phyloP scores from a whole-genome alignment of 1,140 invertebrate genomes.

The Drosophila serrata region DNA sequence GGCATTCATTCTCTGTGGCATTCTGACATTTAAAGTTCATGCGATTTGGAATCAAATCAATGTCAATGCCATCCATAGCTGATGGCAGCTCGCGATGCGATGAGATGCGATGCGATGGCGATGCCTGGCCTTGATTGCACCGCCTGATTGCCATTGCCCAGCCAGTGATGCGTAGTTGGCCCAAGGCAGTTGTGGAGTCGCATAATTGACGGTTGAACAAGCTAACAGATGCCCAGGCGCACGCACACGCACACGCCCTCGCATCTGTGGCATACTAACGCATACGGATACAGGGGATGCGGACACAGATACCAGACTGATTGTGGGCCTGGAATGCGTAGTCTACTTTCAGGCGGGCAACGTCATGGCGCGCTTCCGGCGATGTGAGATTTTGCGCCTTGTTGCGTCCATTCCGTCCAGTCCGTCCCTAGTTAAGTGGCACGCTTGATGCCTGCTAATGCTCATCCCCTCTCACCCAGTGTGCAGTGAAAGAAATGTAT shows the following conservation, averaged over 20 bases:
- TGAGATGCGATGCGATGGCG: constrained; percentile 18
- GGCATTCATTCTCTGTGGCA: constrained; percentile 12
- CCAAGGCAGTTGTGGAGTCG: constrained; percentile 8
- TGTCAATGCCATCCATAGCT: constrained; percentile 56
- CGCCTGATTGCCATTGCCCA: constrained; percentile 40
- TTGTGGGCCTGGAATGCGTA: constrained; percentile 15
- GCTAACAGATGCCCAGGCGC: neutral
- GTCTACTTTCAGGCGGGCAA: constrained; percentile 47
- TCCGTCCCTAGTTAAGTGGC: constrained; percentile 18
- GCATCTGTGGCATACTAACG: neutral
- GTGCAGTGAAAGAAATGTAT: neutral
- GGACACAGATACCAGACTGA: constrained; percentile 2
- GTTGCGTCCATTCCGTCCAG: constrained; percentile 28
- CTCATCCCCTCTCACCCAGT: neutral
- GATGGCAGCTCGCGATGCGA: constrained; percentile 24
- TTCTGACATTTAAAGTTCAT: constrained; percentile 54
- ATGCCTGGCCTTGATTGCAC: constrained; percentile 37
- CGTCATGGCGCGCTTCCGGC: constrained; percentile 24
- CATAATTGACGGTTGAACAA: constrained; percentile 29
- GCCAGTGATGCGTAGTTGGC: constrained; percentile 23
- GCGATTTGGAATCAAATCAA: constrained; percentile 65
- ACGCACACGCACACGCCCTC: constrained; percentile 9
- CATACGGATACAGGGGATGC: neutral
- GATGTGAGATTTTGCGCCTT: constrained; percentile 13
- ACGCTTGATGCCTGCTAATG: constrained; percentile 5